A percentile compares a stretch with the other conserved stretches of the same genome.
phyloP scores from a whole-genome alignment of 2,797 vertebrate genomes.

The Pelodytes ibericus region DNA sequence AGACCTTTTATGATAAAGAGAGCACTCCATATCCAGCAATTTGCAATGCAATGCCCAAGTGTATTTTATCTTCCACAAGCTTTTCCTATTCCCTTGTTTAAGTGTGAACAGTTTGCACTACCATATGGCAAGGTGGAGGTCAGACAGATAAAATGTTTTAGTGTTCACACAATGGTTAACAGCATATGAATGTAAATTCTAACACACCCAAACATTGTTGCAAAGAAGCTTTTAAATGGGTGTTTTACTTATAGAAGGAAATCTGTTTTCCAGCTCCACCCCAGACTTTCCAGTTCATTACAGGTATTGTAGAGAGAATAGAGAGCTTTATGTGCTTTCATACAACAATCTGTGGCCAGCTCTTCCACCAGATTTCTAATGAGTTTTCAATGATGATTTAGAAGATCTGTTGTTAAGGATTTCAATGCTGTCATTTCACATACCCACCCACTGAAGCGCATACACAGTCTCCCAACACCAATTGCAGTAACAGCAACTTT shows the following conservation, averaged over 20 bases:
- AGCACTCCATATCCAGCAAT: conserved; percentile 24
- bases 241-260: conserved; percentile 69
- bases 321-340: conserved; percentile 70
- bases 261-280: conserved; percentile 78
- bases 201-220: conserved; percentile 78
- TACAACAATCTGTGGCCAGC: conserved; percentile 82
- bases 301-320: conserved; percentile 84
- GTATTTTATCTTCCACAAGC: conserved; percentile 34
- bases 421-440: conserved; percentile 52
- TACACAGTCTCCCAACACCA: neutral
- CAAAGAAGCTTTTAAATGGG: conserved; percentile 67
- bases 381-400: conserved; percentile 89
- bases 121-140: conserved; percentile 95
- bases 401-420: conserved; percentile 67
- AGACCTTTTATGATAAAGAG: conserved; percentile 5
- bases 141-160: conserved; percentile 91
- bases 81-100: conserved; percentile 49
- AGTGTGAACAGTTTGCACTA: conserved; percentile 67
- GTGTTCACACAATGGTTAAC: conserved; percentile 85
- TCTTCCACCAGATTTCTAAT: conserved; percentile 85
- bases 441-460: neutral
- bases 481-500: conserved; percentile 37
- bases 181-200: conserved; percentile 85
- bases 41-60: conserved; percentile 25
- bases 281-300: conserved; percentile 82